Base-by-base conservation (phyloP, 2,797 vertebrate genomes). In the Spinibarbus caldwelli region DNA sequence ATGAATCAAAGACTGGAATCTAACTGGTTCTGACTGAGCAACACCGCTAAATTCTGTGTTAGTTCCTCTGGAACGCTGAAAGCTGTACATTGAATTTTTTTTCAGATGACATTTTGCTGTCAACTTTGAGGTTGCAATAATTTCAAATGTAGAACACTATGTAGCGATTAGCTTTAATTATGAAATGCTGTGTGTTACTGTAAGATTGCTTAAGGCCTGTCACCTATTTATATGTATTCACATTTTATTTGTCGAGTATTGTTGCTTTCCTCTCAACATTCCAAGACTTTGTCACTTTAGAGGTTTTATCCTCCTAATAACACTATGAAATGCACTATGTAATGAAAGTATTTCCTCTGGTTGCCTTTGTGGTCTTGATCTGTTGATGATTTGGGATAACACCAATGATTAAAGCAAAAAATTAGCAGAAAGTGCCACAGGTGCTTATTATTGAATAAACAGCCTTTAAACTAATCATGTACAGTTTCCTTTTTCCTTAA, bases 1-100 rank as follows among this genome's bases (percentile, higher is more conserved):
- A 97, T 38, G 95, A 97, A 93, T 94, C 95, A 1, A 96, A 97
- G 91, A 95, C 95, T 57, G 94, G 94, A 78, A 95, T 95, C 88
- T 97, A 92, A 80, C 59, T 72, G 36, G 54, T 78, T 67, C 23
- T 38, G 31, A 71, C n/a, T 29, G 26, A 79, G 43, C 91, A 81
- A 90, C 89, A 73, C 85, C 85, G 88, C 90, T 91, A 12, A 45
- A 52, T 92, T 85, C 80, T 87, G 86, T 91, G 91, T 67, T 93
- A 92, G 90, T 91, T 92, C 89, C 92, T 92, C 91, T 89, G 90
- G 81, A 86, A 83, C 75, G 89, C 93, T 82, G 26, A 78, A 68
- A 41, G 59, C 89, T 90, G 81, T 90, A 92, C 90, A 89, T 87
- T 88, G 88, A 92, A 92, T 82, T 43, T 72, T 45, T 77, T 79